phyloP scores from a whole-genome alignment of 2,888 invertebrate species.

The Polymixis lichenea region DNA sequence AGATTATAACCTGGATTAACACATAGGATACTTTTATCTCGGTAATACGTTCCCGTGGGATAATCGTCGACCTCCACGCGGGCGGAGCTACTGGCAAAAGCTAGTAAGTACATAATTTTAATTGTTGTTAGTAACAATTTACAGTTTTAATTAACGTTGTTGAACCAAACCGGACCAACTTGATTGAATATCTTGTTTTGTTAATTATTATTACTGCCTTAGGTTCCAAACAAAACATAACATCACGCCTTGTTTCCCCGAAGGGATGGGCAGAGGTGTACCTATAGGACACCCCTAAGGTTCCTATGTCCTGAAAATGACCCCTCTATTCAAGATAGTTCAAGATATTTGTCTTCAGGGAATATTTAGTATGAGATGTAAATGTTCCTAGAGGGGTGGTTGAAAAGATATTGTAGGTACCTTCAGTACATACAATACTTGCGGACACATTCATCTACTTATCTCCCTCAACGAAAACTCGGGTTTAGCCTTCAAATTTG shows the following conservation, averaged over 20 bases:
- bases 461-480: constrained; percentile 46
- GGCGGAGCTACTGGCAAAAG: too few species aligned
- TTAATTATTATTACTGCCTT: not conserved
- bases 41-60: too few species aligned
- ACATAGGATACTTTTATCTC: too few species aligned
- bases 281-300: too few species aligned
- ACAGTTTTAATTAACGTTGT: not conserved
- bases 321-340: not conserved
- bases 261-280: too few species aligned
- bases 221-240: not conserved
- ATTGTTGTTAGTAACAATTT: not conserved
- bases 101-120: too few species aligned
- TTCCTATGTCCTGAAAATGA: not conserved
- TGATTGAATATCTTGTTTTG: not conserved
- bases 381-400: not conserved
- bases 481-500: constrained; percentile 61
- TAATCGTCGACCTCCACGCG: too few species aligned
- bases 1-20: too few species aligned
- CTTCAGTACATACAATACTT: not conserved
- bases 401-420: not conserved
- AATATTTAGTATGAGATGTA: not conserved
- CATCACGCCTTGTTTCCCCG: too few species aligned
- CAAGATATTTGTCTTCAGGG: not conserved
- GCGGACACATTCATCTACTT: constrained; percentile 36
- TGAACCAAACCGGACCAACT: not conserved